Percentiles rank a stretch among this genome's conserved stretches.
These are phyloP conservation scores for Clistopyga incitator DNA, from an alignment of 2,888 invertebrate genomes.

Conservation along the genomic window DNA sequence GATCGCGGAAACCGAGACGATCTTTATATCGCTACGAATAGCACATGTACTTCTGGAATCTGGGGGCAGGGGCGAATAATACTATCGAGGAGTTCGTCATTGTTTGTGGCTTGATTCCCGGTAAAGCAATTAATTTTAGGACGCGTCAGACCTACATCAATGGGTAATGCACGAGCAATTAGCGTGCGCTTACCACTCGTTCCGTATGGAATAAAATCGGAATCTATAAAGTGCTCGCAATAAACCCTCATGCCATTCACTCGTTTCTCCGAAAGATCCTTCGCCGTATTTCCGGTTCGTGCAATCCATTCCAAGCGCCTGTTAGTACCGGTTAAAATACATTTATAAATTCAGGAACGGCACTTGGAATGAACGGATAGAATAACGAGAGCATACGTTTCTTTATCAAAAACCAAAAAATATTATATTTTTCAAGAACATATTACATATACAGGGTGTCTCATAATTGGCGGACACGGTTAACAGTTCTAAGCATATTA, in stretches of 20 bases:
- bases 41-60: not conserved
- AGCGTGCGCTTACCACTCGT: conserved; percentile 20
- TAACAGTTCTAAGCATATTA: too few relatives aligned
- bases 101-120: not conserved
- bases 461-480: too few relatives aligned
- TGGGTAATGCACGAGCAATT: conserved; percentile 25
- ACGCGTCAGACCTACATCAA: not conserved
- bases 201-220: conserved; percentile 26
- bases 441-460: not conserved
- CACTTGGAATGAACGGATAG: not conserved
- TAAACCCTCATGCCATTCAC: conserved; percentile 23
- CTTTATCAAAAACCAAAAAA: too few relatives aligned
- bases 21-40: not conserved
- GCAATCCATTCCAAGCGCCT: conserved; percentile 25
- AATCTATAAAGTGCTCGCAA: conserved; percentile 28
- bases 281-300: not conserved
- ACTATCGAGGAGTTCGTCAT: not conserved
- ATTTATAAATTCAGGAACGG: not conserved
- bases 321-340: not conserved
- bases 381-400: not conserved
- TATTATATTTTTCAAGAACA: not conserved
- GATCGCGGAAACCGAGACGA: not conserved
- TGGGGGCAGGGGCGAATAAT: not conserved
- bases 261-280: not conserved
- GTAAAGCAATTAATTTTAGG: not conserved